A percentile compares a stretch with the other conserved stretches of the same genome.
These are phyloP conservation scores for Hippopotamus amphibius DNA, from an alignment of 2,113 vertebrate species.

Conservation along the genomic window DNA sequence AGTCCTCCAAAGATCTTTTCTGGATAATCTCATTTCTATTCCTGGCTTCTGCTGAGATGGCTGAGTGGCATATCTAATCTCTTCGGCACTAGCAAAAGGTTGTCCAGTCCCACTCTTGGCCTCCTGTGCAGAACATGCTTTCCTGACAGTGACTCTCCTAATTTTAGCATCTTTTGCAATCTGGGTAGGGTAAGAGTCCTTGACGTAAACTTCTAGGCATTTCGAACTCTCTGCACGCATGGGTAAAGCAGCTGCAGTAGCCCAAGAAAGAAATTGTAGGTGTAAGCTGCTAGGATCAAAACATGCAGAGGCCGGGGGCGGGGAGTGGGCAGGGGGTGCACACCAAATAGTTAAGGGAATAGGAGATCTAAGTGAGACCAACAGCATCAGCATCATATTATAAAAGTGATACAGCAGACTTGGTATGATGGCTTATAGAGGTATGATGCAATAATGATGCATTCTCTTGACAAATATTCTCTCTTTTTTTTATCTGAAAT, in stretches of 20 bases:
- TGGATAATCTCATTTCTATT: not conserved
- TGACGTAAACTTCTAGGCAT: not conserved
- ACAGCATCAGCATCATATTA: fast-evolving
- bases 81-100: not conserved
- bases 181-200: not conserved
- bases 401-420: not conserved
- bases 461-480: not conserved
- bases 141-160: not conserved
- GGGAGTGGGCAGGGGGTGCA: not conserved
- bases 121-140: not conserved
- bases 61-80: not conserved
- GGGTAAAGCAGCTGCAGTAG: too few relatives aligned
- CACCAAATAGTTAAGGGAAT: not conserved
- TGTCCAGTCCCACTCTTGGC: not conserved
- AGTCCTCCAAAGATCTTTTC: not conserved
- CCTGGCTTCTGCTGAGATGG: not conserved
- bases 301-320: not conserved
- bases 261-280: not conserved
- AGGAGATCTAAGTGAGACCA: not conserved
- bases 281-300: not conserved
- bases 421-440: not conserved
- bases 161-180: not conserved
- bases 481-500: not conserved
- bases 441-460: fast-evolving
- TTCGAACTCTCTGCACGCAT: too few relatives aligned